Conservation (phyloP, 2,797 vertebrate species). For the Acomys russatus region DNA sequence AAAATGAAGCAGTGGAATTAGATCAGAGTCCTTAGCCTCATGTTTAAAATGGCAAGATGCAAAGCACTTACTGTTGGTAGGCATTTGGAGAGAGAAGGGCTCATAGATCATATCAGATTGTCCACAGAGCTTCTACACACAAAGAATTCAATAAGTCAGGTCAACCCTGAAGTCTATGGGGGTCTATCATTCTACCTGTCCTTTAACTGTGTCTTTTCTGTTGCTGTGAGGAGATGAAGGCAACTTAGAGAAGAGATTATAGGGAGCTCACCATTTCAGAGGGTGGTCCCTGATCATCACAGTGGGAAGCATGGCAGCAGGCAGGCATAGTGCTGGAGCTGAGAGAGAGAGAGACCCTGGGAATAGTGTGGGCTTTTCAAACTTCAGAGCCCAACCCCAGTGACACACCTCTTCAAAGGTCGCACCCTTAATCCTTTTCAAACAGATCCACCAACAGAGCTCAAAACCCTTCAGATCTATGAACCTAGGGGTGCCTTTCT, state of each 20-base stretch:
- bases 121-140: not conserved
- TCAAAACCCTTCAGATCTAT: not conserved
- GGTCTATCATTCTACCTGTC: not conserved
- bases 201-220: not conserved
- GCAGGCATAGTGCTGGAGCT: not conserved
- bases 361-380: not conserved
- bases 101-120: conserved; percentile 17
- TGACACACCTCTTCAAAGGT: not conserved
- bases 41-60: not conserved
- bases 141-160: conserved; percentile 9
- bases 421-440: not conserved
- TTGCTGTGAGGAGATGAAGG: not conserved
- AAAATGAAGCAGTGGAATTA: conserved; percentile 17
- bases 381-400: not conserved
- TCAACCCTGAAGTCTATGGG: conserved; percentile 18
- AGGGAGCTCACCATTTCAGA: not conserved
- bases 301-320: not conserved
- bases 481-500: not conserved
- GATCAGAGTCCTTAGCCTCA: not conserved
- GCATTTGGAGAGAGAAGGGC: conserved; percentile 41
- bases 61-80: not conserved
- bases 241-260: not conserved
- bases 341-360: not conserved
- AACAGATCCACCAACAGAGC: not conserved
- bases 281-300: not conserved